Conservation (phyloP, 1,140 invertebrate genomes). For the Cotesia vestalis region DNA sequence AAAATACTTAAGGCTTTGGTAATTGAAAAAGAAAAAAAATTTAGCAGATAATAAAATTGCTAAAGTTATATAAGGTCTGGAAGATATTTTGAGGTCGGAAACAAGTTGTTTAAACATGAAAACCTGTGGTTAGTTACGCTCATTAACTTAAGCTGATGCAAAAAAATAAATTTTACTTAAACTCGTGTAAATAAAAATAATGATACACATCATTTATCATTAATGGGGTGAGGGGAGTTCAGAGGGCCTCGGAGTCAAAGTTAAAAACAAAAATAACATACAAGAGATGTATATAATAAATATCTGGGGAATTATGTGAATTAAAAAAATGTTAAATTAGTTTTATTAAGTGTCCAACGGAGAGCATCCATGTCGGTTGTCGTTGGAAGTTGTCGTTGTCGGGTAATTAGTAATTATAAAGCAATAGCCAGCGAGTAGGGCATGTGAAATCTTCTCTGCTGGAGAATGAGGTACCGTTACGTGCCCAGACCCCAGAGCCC, state of each 20-base stretch:
- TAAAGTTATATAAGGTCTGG: conserved; percentile 4
- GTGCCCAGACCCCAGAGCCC: neutral
- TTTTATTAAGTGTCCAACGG: too few species aligned
- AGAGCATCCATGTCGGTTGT: too few species aligned
- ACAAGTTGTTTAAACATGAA: conserved; percentile 11
- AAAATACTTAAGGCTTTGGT: too few species aligned
- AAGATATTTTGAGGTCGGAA: neutral
- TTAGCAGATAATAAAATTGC: neutral
- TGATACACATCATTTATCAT: conserved; percentile 6
- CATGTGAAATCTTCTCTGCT: conserved; percentile 24
- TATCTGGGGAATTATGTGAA: too few species aligned
- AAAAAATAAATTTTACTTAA: conserved; percentile 17
- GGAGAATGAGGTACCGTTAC: conserved; percentile 17
- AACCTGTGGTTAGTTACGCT: conserved; percentile 49
- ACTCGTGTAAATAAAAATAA: conserved; percentile 1
- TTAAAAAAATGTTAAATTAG: neutral
- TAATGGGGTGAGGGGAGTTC: neutral
- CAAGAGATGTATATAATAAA: too few species aligned
- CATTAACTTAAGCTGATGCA: conserved; percentile 42
- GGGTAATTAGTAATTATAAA: conserved; percentile 27
- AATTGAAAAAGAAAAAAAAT: conserved; percentile 3
- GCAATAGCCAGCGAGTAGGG: conserved; percentile 11
- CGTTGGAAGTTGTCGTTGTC: neutral
- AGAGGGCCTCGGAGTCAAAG: neutral
- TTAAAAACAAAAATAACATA: neutral